Evolutionary conservation across 2,113 vertebrate genomes (phyloP).

Genomic region (Brachirus orientalis): DNA sequence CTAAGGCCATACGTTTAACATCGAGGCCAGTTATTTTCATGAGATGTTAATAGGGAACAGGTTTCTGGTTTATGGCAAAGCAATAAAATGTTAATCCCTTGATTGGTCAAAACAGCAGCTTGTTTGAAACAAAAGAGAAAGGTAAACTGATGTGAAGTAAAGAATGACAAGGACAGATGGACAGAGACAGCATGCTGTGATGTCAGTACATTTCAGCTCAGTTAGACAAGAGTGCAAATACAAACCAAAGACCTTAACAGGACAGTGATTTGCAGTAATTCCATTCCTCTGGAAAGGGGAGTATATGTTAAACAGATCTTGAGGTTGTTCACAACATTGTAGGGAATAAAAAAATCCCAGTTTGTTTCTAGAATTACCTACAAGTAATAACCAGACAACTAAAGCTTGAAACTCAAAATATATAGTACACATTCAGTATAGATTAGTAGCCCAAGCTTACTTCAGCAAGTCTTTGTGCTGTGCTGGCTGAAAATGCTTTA

Average conservation of each 20-base stretch:
- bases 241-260: conserved; percentile 28
- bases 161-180: conserved; percentile 60
- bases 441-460: conserved; percentile 10
- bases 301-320: conserved; percentile 53
- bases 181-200: conserved; percentile 35
- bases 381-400: conserved; percentile 30
- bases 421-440: neutral
- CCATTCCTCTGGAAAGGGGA: conserved; percentile 26
- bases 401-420: conserved; percentile 24
- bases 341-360: conserved; percentile 32
- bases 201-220: conserved; percentile 31
- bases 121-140: conserved; percentile 41
- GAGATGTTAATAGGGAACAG: conserved; percentile 56
- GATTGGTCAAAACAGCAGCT: conserved; percentile 48
- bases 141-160: conserved; percentile 34
- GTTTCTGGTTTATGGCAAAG: conserved; percentile 58
- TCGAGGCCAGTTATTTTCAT: conserved; percentile 49
- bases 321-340: conserved; percentile 46
- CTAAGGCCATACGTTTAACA: conserved; percentile 5
- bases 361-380: conserved; percentile 14
- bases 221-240: conserved; percentile 19
- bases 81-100: conserved; percentile 60
- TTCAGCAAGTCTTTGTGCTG: conserved; percentile 44
- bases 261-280: conserved; percentile 32
- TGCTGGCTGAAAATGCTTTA: conserved; percentile 18